Percentiles rank a stretch among this genome's conserved stretches.
These are phyloP conservation scores for Lemur catta DNA, from an alignment of 2,797 vertebrate genomes.

Conservation along the genomic window DNA sequence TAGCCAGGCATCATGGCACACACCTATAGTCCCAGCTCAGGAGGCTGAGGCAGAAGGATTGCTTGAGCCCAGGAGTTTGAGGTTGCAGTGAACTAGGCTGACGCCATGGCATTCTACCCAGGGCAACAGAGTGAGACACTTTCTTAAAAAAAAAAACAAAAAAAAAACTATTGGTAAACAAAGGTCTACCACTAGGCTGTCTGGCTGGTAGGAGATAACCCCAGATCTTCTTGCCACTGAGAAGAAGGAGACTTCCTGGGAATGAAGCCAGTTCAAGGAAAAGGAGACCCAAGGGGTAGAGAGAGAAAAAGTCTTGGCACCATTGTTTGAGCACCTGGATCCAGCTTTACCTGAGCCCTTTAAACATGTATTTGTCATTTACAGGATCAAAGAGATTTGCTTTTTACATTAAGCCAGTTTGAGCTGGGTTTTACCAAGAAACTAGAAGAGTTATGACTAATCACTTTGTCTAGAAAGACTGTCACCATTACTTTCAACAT, in stretches of 20 bases:
- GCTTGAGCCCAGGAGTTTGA: too few species aligned
- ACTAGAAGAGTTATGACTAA: not conserved
- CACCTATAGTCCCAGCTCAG: too few species aligned
- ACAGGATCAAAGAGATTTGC: not conserved
- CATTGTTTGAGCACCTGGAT: not conserved
- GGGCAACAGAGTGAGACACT: too few species aligned
- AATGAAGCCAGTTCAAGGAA: not conserved
- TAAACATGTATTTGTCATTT: not conserved
- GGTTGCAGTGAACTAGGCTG: too few species aligned
- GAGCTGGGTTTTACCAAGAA: not conserved
- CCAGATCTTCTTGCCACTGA: not conserved
- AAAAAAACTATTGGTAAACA: not conserved
- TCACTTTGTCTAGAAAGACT: not conserved
- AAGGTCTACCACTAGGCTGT: not conserved
- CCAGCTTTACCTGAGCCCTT: not conserved
- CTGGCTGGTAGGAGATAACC: not conserved
- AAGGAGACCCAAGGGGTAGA: not conserved
- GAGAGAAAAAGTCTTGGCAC: not conserved
- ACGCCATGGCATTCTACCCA: too few species aligned
- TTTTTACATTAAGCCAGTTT: not conserved
- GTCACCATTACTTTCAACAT: not conserved
- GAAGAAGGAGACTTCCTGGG: not conserved
- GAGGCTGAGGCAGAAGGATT: too few species aligned
- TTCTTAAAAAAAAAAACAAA: too few species aligned
- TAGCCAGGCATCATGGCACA: too few species aligned